Percentiles rank a stretch among this genome's conserved stretches.
phyloP scores from a whole-genome alignment of 2,888 invertebrate genomes.

The Hoplodrina ambigua region DNA sequence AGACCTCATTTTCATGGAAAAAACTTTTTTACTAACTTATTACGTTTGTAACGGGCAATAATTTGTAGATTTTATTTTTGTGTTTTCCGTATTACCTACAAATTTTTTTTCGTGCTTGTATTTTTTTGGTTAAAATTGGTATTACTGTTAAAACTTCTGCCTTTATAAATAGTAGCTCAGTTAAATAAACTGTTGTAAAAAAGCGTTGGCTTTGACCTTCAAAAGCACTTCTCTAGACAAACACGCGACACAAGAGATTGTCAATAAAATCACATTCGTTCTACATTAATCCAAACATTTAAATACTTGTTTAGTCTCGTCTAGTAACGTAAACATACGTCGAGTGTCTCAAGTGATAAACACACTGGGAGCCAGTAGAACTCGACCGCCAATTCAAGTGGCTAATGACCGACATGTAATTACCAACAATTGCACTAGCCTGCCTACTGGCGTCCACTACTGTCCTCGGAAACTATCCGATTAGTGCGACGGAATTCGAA shows the following conservation, averaged over 20 bases:
- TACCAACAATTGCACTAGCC: slow-evolving; percentile 72
- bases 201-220: slow-evolving; percentile 34
- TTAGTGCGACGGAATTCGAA: slow-evolving; percentile 74
- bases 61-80: slow-evolving; percentile 54
- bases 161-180: slow-evolving; percentile 19
- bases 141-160: slow-evolving; percentile 26
- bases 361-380: slow-evolving; percentile 43
- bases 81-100: slow-evolving; percentile 31
- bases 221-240: slow-evolving; percentile 27
- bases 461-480: slow-evolving; percentile 70
- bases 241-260: slow-evolving; percentile 31
- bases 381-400: slow-evolving; percentile 70
- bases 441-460: slow-evolving; percentile 58
- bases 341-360: slow-evolving; percentile 53
- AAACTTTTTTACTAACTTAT: slow-evolving; percentile 50
- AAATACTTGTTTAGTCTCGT: slow-evolving; percentile 46
- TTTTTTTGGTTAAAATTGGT: slow-evolving; percentile 19
- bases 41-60: slow-evolving; percentile 38
- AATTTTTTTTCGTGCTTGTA: not conserved
- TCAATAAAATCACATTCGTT: slow-evolving; percentile 47
- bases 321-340: slow-evolving; percentile 49
- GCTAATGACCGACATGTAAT: slow-evolving; percentile 72
- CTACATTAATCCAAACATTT: slow-evolving; percentile 48
- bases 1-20: slow-evolving; percentile 49
- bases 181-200: slow-evolving; percentile 11